A percentile compares a stretch with the other conserved stretches of the same genome.
Conservation (phyloP, 2,888 invertebrate species). For the Hypena proboscidalis region DNA sequence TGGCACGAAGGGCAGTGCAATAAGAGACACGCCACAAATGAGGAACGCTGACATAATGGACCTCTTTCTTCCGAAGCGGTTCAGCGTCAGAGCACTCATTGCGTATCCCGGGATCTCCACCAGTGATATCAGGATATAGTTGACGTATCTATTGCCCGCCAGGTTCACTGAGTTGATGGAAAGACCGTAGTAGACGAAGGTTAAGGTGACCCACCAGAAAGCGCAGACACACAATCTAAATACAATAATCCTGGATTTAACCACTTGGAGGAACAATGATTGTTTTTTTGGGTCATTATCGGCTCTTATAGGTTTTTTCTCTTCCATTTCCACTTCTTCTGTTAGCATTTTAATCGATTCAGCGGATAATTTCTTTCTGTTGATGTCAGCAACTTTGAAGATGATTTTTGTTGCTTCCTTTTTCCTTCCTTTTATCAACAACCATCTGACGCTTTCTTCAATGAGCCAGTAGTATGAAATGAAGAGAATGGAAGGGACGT, state of each 20-base stretch:
- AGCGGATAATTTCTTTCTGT: conserved; percentile 69
- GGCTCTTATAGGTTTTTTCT: conserved; percentile 16
- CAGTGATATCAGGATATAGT: conserved; percentile 88
- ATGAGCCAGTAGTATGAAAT: conserved; percentile 86
- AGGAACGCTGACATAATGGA: conserved; percentile 85
- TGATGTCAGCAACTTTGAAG: conserved; percentile 75
- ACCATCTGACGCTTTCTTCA: conserved; percentile 89
- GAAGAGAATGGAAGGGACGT: conserved; percentile 87
- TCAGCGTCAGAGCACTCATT: conserved; percentile 83
- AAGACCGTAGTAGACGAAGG: conserved; percentile 92
- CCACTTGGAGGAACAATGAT: conserved; percentile 64
- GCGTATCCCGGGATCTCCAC: conserved; percentile 88
- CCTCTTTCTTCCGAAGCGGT: conserved; percentile 84
- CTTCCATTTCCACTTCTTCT: conserved; percentile 32
- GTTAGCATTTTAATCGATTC: conserved; percentile 50
- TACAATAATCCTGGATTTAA: conserved; percentile 81
- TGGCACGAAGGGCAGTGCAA: conserved; percentile 85
- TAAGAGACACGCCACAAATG: conserved; percentile 83
- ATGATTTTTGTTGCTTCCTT: conserved; percentile 81
- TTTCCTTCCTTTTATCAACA: conserved; percentile 86
- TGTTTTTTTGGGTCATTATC: conserved; percentile 9
- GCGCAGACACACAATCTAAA: conserved; percentile 86
- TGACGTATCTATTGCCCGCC: conserved; percentile 90
- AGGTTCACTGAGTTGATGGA: conserved; percentile 91
- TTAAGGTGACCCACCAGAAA: conserved; percentile 92